Percentiles rank a stretch among this genome's conserved stretches.
Evolutionary conservation across 2,797 vertebrate species (phyloP).

Genomic region (Sebastes kiyomatsui): DNA sequence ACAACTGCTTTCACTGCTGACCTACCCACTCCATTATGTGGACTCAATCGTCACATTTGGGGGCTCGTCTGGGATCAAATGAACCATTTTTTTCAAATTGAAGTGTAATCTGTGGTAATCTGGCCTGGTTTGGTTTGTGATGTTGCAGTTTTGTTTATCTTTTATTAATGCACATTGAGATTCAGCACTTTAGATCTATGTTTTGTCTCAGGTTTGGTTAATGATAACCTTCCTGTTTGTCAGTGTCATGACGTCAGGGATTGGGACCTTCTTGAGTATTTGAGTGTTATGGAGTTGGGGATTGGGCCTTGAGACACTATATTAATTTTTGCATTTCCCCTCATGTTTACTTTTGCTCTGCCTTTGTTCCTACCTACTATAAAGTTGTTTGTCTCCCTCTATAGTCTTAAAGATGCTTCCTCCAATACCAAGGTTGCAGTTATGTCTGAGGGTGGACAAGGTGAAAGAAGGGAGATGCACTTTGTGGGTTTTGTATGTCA

Average conservation of each 20-base stretch:
- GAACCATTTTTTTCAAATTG: not conserved
- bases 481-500: not conserved
- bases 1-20: not conserved
- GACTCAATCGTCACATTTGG: not conserved
- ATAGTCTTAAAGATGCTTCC: not conserved
- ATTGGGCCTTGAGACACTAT: not conserved
- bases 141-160: not conserved
- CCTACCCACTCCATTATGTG: not conserved
- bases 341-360: not conserved
- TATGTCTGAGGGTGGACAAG: not conserved
- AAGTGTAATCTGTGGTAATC: not conserved
- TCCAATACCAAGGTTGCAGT: not conserved
- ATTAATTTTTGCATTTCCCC: not conserved
- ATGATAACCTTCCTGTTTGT: not conserved
- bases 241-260: not conserved
- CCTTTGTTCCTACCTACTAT: not conserved
- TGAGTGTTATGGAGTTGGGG: not conserved
- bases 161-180: too few relatives aligned
- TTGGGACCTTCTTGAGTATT: not conserved
- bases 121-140: not conserved
- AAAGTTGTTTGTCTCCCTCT: not conserved
- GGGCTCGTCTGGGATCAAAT: not conserved
- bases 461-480: not conserved
- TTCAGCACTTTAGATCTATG: not conserved
- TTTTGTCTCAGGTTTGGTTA: too few relatives aligned